Conservation (phyloP, 2,797 vertebrate genomes). For the Rhinatrema bivittatum region DNA sequence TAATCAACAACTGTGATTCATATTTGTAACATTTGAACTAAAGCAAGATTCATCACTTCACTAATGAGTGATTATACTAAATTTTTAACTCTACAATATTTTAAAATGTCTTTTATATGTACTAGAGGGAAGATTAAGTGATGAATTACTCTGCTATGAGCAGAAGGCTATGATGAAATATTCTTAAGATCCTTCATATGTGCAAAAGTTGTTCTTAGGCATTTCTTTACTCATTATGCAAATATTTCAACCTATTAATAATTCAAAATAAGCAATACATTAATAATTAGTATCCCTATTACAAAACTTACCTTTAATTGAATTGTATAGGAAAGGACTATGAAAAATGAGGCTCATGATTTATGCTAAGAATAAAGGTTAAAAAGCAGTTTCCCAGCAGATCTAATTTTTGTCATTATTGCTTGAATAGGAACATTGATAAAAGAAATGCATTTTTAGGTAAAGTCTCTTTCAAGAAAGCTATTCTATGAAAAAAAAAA, state of each 20-base stretch:
- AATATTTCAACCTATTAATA: constrained; percentile 62
- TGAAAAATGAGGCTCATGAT: constrained; percentile 67
- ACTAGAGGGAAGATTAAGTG: too few species aligned
- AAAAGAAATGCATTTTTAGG: constrained; percentile 7
- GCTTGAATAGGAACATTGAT: constrained; percentile 8
- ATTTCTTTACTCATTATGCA: constrained; percentile 64
- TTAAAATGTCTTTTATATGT: too few species aligned
- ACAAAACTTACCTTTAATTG: constrained; percentile 72
- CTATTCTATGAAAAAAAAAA: too few species aligned
- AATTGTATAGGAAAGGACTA: constrained; percentile 60
- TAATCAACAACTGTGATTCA: too few species aligned
- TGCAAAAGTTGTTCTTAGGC: constrained; percentile 47
- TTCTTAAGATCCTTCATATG: constrained; percentile 33
- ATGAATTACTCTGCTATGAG: background rate
- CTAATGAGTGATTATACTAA: too few species aligned
- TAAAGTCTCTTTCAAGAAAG: too few species aligned
- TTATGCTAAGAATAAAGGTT: constrained; percentile 66
- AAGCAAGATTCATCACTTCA: too few species aligned
- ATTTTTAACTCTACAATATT: too few species aligned
- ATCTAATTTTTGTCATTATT: constrained; percentile 35
- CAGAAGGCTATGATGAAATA: constrained; percentile 22
- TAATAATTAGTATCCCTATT: constrained; percentile 68
- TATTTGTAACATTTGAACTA: too few species aligned
- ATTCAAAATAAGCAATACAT: constrained; percentile 63
- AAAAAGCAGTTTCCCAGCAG: constrained; percentile 52